phyloP scores from a whole-genome alignment of 2,888 invertebrate genomes.

The Lycia hirtaria region DNA sequence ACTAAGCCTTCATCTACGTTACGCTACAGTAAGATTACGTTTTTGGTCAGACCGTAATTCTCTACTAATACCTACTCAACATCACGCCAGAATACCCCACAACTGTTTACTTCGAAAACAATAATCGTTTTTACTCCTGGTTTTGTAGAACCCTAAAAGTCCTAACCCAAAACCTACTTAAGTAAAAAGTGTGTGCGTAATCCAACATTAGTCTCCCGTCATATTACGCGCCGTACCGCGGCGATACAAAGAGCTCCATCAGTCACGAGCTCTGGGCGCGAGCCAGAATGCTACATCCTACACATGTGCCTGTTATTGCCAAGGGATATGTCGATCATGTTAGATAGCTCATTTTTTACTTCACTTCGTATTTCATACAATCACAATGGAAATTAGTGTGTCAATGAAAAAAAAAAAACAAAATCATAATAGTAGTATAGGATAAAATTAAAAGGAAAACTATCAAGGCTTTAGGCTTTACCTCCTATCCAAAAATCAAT shows the following conservation, averaged over 20 bases:
- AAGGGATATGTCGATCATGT: not conserved
- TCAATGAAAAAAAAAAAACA: not conserved
- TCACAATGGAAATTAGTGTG: too few relatives aligned
- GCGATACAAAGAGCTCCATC: conserved; percentile 65
- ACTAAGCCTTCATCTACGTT: too few relatives aligned
- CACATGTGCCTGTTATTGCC: not conserved
- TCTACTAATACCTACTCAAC: too few relatives aligned
- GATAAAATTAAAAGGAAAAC: too few relatives aligned
- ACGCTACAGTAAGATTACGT: too few relatives aligned
- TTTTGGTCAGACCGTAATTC: too few relatives aligned
- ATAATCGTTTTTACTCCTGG: not conserved
- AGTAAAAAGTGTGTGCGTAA: conserved; percentile 13
- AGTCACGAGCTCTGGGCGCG: conserved; percentile 47
- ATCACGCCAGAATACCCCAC: too few relatives aligned
- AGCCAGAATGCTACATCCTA: conserved; percentile 29
- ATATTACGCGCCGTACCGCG: conserved; percentile 72
- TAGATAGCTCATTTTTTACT: not conserved
- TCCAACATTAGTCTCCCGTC: conserved; percentile 67
- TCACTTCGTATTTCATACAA: too few relatives aligned
- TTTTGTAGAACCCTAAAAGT: not conserved
- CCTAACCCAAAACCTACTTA: conserved; percentile 12
- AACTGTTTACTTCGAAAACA: not conserved
- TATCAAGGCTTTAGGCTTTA: too few relatives aligned
- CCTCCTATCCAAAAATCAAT: too few relatives aligned
- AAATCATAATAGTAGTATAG: too few relatives aligned